A percentile compares a stretch with the other conserved stretches of the same genome.
Conservation (phyloP, 35 echinoderm and acorn worm species). For the Nesometra sesokonis region DNA sequence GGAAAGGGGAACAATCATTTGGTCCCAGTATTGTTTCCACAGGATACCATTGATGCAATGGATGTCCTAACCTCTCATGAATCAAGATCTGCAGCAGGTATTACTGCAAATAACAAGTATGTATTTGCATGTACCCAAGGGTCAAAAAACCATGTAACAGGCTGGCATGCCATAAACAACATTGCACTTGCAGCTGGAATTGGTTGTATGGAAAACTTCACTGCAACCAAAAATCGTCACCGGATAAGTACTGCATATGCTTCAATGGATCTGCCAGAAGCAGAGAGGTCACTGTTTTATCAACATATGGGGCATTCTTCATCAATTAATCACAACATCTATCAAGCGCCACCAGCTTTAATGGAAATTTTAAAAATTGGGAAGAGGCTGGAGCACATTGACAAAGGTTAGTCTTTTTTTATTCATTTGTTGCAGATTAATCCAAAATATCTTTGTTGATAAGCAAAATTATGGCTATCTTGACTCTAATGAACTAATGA, state of each 20-base stretch:
- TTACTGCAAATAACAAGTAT: conserved; percentile 21
- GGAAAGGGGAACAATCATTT: conserved; percentile 53
- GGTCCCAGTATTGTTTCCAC: conserved; percentile 36
- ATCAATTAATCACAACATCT: conserved; percentile 8
- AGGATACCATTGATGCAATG: conserved; percentile 33
- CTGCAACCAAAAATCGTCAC: conserved; percentile 12
- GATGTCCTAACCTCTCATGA: not conserved
- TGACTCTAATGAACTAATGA: no score
- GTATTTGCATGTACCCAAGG: conserved; percentile 28
- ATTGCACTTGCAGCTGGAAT: not conserved
- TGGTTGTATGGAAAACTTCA: not conserved
- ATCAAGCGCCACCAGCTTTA: no score
- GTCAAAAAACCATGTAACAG: conserved; percentile 14
- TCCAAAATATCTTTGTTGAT: no score
- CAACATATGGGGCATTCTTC: conserved; percentile 13
- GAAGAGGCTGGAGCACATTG: no score
- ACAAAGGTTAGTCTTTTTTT: no score
- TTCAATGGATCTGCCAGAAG: conserved; percentile 3
- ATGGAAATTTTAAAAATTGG: no score
- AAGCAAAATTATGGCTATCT: no score
- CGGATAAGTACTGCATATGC: conserved; percentile 4
- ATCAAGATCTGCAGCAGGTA: conserved; percentile 7
- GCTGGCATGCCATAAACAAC: conserved; percentile 38
- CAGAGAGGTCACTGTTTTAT: conserved; percentile 9
- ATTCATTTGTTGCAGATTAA: no score